Conservation (phyloP, 2,113 vertebrate genomes). For the Hippopotamus amphibius region DNA sequence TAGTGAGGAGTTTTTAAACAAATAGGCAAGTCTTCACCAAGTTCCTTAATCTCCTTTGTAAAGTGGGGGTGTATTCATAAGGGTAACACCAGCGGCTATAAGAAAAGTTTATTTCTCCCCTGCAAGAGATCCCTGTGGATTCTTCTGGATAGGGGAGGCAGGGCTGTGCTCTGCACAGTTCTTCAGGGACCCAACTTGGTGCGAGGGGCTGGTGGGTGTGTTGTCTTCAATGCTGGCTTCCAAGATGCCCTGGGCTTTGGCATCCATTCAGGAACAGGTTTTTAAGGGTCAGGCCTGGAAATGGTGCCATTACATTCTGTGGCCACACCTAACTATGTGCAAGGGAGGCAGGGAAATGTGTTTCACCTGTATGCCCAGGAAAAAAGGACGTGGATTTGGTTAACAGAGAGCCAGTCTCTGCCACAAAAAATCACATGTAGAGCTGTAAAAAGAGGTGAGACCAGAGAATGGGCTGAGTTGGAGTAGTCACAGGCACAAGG, state of each 20-base stretch:
- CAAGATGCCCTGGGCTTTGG: neutral
- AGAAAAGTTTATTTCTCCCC: conserved; percentile 5
- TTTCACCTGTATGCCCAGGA: neutral
- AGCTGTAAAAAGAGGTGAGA: neutral
- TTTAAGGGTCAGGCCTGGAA: neutral
- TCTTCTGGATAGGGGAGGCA: neutral
- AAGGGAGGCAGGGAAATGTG: neutral
- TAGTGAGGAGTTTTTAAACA: neutral
- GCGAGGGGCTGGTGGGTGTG: neutral
- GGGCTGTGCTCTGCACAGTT: neutral
- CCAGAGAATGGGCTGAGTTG: neutral
- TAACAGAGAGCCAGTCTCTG: neutral
- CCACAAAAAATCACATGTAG: neutral
- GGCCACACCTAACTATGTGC: neutral
- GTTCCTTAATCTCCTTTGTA: neutral
- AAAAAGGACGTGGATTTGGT: neutral
- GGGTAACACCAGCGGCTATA: neutral
- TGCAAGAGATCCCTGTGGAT: neutral
- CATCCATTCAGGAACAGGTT: neutral
- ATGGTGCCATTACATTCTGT: neutral
- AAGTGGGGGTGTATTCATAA: neutral
- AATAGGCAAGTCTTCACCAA: neutral
- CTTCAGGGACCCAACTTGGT: neutral
- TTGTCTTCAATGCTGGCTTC: neutral
- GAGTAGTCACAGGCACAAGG: too few species aligned